phyloP scores from a whole-genome alignment of 2,797 vertebrate genomes.

The Leptatherina wallacei region DNA sequence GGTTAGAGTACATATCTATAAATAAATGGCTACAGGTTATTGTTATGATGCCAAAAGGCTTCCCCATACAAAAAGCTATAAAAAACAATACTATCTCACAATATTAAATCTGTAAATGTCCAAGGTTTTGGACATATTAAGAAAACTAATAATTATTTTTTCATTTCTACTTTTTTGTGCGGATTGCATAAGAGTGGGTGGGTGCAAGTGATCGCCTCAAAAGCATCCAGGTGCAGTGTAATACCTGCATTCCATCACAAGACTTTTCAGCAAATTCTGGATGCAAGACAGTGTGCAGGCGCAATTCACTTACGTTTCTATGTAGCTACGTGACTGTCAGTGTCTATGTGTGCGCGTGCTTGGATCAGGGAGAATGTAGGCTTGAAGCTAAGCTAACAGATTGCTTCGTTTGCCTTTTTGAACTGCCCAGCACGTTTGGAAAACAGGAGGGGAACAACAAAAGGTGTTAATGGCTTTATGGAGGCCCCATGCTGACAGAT shows the following conservation, averaged over 20 bases:
- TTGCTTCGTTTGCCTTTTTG: conserved; percentile 88
- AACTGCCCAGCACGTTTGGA: conserved; percentile 89
- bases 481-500: conserved; percentile 92
- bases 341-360: conserved; percentile 22
- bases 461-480: conserved; percentile 98
- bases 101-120: background rate
- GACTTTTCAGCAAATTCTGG: conserved; percentile 27
- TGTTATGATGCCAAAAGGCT: background rate
- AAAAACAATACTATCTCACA: background rate
- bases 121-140: background rate
- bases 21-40: background rate
- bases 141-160: no score
- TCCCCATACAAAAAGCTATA: background rate
- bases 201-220: conserved; percentile 5
- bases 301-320: conserved; percentile 47
- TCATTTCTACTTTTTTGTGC: background rate
- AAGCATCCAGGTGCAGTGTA: conserved; percentile 9
- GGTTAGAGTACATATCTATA: background rate
- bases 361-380: conserved; percentile 76
- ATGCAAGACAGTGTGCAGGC: conserved; percentile 12
- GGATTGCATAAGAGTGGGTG: background rate
- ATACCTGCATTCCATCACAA: conserved; percentile 24
- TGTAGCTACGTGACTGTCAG: conserved; percentile 39
- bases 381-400: conserved; percentile 84
- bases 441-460: conserved; percentile 90